These are phyloP conservation scores for Otus sunia DNA, from an alignment of 2,113 vertebrate genomes.

Conservation along the genomic window DNA sequence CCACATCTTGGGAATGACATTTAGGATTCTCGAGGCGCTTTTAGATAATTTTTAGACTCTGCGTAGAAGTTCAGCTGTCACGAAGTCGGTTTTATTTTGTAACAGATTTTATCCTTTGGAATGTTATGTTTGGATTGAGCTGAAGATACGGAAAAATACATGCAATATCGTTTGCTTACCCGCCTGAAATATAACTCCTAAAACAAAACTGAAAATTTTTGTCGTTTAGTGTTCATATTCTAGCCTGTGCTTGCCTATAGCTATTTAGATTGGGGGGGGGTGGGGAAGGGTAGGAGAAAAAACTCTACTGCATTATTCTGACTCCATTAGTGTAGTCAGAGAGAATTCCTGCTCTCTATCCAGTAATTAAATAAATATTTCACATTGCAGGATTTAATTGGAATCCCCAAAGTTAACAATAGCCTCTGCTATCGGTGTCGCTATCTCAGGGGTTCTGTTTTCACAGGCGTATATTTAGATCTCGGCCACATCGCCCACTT, in stretches of 20 bases:
- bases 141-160: background rate
- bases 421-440: conserved; percentile 7
- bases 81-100: conserved; percentile 36
- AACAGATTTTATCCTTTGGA: conserved; percentile 53
- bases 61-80: background rate
- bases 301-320: background rate
- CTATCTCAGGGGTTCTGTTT: conserved; percentile 40
- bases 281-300: background rate
- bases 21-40: conserved; percentile 49
- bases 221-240: background rate
- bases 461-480: conserved; percentile 39
- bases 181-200: background rate
- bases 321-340: background rate
- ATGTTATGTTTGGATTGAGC: conserved; percentile 59
- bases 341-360: background rate
- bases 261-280: background rate
- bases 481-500: conserved; percentile 5
- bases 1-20: conserved; percentile 61
- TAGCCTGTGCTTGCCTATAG: background rate
- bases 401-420: conserved; percentile 58
- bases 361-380: conserved; percentile 54
- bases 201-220: conserved; percentile 23
- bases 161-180: background rate
- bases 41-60: conserved; percentile 36
- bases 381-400: background rate